These are phyloP conservation scores for Galerucella nymphaeae DNA, from an alignment of 2,888 invertebrate genomes.

Conservation along the genomic window DNA sequence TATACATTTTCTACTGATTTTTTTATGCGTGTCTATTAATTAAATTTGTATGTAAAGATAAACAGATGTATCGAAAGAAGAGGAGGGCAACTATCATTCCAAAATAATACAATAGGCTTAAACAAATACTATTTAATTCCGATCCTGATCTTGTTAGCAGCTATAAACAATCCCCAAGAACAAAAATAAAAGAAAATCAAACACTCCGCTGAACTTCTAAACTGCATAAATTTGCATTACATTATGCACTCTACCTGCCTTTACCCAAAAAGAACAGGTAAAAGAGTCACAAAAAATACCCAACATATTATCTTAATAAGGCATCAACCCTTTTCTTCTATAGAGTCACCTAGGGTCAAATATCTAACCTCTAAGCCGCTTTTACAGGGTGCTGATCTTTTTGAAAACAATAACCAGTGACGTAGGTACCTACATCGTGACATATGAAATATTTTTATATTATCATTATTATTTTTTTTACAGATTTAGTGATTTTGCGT, in stretches of 20 bases:
- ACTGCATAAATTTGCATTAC: slow-evolving; percentile 45
- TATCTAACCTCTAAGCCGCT: slow-evolving; percentile 31
- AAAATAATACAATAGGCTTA: neutral
- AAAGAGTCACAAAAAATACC: slow-evolving; percentile 38
- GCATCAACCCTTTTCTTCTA: slow-evolving; percentile 37
- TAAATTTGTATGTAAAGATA: too few relatives aligned
- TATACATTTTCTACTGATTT: too few relatives aligned
- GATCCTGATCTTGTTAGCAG: slow-evolving; percentile 9
- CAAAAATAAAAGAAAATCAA: slow-evolving; percentile 38
- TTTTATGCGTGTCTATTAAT: too few relatives aligned
- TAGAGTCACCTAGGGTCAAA: slow-evolving; percentile 38
- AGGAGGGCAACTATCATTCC: too few relatives aligned
- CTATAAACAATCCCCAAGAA: slow-evolving; percentile 19
- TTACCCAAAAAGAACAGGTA: slow-evolving; percentile 42
- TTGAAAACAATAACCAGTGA: slow-evolving; percentile 11
- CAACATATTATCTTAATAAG: slow-evolving; percentile 28
- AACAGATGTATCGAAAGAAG: too few relatives aligned
- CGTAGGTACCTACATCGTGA: neutral
- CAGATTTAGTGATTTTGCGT: too few relatives aligned
- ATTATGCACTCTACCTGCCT: slow-evolving; percentile 41
- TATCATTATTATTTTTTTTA: too few relatives aligned
- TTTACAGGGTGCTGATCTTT: slow-evolving; percentile 28
- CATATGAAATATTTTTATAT: too few relatives aligned
- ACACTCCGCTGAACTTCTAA: slow-evolving; percentile 33
- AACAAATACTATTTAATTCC: neutral